Evolutionary conservation across 2,888 invertebrate genomes (phyloP), one percentile per base, ranked within the genome.

Genomic region (Drosophila lacicola): DNA sequence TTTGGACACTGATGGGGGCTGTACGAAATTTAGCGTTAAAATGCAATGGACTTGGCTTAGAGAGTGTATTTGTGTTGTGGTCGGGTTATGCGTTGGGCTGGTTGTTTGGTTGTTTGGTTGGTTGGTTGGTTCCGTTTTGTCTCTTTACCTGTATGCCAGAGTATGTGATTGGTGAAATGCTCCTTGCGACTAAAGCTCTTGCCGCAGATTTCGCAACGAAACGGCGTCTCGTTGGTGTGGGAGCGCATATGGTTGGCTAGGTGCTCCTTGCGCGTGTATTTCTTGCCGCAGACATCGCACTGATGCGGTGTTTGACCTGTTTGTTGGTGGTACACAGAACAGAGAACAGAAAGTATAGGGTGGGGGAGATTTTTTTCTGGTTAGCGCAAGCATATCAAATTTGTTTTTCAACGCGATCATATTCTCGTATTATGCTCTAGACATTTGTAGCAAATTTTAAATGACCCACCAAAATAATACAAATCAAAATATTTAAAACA

Each of bases 111-210:
- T 29, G n/a, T n/a, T n/a, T n/a, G n/a, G 21, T 46, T 29, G 29
- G 46, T 37, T 36, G 33, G n/a, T 68, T 53, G 61, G 55, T 86
- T 87, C 70, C 60, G 65, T 88, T 80, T 81, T 87, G 87, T 89
- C 88, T 84, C 86, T 88, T 85, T 96, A 94, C 95, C 95, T 90
- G 96, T 96, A 92, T 97, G 96, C 96, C 96, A 96, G 94, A 97
- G 94, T 92, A 97, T 96, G 93, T 97, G 96, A 94, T 96, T 96
- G 95, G 96, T 96, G 94, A 96, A 96, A 93, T 97, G 97, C 93
- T 97, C 97, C 93, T 97, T 97, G 91, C 97, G 94, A 70, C 96
- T 96, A 93, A 97, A 97, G 80, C 96, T 96, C 93, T 97, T 97
- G 92, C 96, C 96, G 93, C 97, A 97, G 91, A 96, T 95, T 92